Percentiles rank a stretch among this genome's conserved stretches.
phyloP scores from a whole-genome alignment of 1,140 invertebrate species.

The Brachionus angularis region DNA sequence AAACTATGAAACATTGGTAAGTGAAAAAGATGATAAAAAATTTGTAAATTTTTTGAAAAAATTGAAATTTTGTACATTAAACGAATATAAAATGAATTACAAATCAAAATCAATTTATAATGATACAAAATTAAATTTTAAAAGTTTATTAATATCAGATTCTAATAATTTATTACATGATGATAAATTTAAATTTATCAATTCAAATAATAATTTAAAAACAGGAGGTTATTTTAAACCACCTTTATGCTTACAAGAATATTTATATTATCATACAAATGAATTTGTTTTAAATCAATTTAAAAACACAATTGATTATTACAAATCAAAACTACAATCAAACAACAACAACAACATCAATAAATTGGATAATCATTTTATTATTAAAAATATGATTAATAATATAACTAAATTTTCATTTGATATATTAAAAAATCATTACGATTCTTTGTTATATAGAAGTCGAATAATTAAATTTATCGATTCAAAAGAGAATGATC shows the following conservation, averaged over 20 bases:
- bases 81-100: not conserved
- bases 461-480: not conserved
- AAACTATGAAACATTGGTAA: not conserved
- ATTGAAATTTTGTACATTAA: slow-evolving; percentile 27
- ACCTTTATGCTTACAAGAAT: slow-evolving; percentile 20
- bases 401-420: not conserved
- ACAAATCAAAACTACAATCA: not conserved
- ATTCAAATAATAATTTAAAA: not conserved
- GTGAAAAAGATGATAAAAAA: not conserved
- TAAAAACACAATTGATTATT: not conserved
- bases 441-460: not conserved
- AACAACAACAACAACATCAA: too few species aligned
- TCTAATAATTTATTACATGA: not conserved
- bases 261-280: slow-evolving; percentile 24
- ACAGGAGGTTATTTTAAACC: slow-evolving; percentile 11
- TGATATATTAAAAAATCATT: slow-evolving; percentile 1
- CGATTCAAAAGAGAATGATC: not conserved
- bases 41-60: slow-evolving; percentile 1
- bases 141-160: not conserved
- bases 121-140: not conserved
- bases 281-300: not conserved
- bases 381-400: not conserved
- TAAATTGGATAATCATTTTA: too few species aligned
- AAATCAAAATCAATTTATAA: not conserved
- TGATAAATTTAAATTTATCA: not conserved